A percentile compares a stretch with the other conserved stretches of the same genome.
phyloP scores from a whole-genome alignment of 2,888 invertebrate species.

The Eupithecia vulgata region DNA sequence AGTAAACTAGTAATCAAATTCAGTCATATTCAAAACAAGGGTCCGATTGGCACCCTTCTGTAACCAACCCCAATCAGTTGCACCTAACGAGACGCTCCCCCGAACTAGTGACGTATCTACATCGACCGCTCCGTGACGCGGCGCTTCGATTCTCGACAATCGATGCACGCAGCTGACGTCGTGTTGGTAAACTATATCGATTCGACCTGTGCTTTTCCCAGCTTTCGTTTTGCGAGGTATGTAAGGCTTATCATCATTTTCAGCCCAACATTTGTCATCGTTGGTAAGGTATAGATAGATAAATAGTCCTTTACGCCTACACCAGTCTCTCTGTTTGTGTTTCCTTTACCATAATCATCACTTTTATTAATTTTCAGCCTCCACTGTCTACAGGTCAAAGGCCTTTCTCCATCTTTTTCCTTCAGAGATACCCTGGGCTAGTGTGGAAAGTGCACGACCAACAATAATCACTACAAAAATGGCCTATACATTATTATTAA shows the following conservation, averaged over 20 bases:
- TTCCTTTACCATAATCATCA: not conserved
- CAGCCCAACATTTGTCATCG: not conserved
- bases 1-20: not conserved
- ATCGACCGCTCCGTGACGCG: conserved; percentile 45
- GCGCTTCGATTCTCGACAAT: conserved; percentile 53
- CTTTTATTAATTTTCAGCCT: not conserved
- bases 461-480: not conserved
- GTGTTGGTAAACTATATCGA: conserved; percentile 32
- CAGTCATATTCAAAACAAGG: conserved; percentile 2
- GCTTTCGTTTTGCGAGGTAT: not conserved
- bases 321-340: not conserved
- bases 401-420: not conserved
- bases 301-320: not conserved
- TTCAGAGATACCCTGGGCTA: not conserved
- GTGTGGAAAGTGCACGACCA: no score
- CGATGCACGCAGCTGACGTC: conserved; percentile 60
- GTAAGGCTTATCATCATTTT: not conserved
- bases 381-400: not conserved
- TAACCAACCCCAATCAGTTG: not conserved
- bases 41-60: conserved; percentile 11
- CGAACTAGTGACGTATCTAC: conserved; percentile 32
- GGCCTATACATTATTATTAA: no score
- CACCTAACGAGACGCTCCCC: conserved; percentile 12
- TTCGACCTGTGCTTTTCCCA: not conserved
- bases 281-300: not conserved